These are phyloP conservation scores for Forpus xanthops DNA, from an alignment of 2,797 vertebrate genomes.

Conservation along the genomic window DNA sequence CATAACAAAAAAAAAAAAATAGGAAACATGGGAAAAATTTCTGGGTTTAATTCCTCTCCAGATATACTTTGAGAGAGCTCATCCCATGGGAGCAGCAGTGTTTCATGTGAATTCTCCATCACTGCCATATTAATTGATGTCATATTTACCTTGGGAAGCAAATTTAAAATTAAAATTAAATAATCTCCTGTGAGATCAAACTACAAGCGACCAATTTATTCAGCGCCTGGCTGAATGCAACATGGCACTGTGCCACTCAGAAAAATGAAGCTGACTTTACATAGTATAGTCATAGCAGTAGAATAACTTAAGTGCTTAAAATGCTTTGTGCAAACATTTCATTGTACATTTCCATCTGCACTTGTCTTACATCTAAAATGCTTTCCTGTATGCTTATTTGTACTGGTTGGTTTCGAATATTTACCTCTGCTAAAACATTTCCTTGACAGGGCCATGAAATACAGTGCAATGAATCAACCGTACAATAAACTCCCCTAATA, in stretches of 20 bases:
- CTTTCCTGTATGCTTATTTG: slow-evolving; percentile 19
- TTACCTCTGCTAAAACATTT: not conserved
- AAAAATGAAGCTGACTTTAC: not conserved
- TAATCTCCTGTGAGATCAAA: slow-evolving; percentile 5
- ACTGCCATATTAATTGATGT: slow-evolving; percentile 27
- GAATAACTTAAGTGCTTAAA: not conserved
- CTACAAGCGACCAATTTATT: slow-evolving; percentile 10
- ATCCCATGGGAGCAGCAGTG: not conserved
- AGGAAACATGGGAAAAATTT: not conserved
- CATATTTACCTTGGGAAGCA: slow-evolving; percentile 23
- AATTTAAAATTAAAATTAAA: slow-evolving; percentile 48
- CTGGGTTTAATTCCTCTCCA: not conserved
- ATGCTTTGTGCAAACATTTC: slow-evolving; percentile 22
- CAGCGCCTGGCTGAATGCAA: not conserved
- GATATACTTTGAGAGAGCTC: not conserved
- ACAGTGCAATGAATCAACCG: not conserved
- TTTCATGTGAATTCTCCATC: not conserved
- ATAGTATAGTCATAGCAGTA: not conserved
- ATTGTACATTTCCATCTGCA: not conserved
- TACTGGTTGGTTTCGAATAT: not conserved
- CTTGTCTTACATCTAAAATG: slow-evolving; percentile 17
- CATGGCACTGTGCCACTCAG: not conserved
- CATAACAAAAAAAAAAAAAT: not conserved
- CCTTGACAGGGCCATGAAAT: not conserved
- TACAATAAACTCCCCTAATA: not conserved